These are phyloP conservation scores for Bombylius major DNA, from an alignment of 2,888 invertebrate genomes.

Conservation along the genomic window DNA sequence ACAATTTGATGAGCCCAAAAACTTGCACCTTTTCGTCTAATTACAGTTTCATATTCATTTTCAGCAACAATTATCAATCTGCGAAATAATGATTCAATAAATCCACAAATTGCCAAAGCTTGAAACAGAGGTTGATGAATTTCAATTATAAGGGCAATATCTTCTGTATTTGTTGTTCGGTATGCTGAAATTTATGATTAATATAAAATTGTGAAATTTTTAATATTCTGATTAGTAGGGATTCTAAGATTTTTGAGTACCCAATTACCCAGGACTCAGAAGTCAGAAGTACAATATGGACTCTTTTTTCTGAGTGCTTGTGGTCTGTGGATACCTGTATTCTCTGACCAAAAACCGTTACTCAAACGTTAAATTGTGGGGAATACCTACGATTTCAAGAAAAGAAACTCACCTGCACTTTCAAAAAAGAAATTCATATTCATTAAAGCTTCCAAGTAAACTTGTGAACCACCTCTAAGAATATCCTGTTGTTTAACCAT, in stretches of 20 bases:
- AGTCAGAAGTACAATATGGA: no score
- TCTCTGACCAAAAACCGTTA: no score
- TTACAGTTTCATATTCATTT: slow-evolving; percentile 17
- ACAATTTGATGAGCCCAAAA: slow-evolving; percentile 32
- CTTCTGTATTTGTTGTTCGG: slow-evolving; percentile 6
- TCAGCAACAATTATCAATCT: slow-evolving; percentile 26
- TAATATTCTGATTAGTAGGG: not conserved
- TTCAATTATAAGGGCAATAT: slow-evolving; percentile 21
- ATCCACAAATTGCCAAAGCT: slow-evolving; percentile 25
- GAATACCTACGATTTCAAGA: no score
- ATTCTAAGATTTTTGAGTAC: no score
- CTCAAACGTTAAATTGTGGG: no score
- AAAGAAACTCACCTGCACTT: slow-evolving; percentile 13
- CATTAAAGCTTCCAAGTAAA: slow-evolving; percentile 22
- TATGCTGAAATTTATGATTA: slow-evolving; percentile 10
- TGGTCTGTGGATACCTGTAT: no score
- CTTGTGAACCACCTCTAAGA: slow-evolving; percentile 23
- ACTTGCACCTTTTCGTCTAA: slow-evolving; percentile 23
- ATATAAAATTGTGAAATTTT: not conserved
- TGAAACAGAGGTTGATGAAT: slow-evolving; percentile 27
- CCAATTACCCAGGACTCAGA: no score
- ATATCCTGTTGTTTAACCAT: slow-evolving; percentile 19
- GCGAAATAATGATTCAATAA: slow-evolving; percentile 28
- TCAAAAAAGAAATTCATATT: slow-evolving; percentile 28
- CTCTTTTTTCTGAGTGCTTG: no score